A percentile compares a stretch with the other conserved stretches of the same genome.
Conservation (phyloP, 2,797 vertebrate species). For the Xerus rutilus region DNA sequence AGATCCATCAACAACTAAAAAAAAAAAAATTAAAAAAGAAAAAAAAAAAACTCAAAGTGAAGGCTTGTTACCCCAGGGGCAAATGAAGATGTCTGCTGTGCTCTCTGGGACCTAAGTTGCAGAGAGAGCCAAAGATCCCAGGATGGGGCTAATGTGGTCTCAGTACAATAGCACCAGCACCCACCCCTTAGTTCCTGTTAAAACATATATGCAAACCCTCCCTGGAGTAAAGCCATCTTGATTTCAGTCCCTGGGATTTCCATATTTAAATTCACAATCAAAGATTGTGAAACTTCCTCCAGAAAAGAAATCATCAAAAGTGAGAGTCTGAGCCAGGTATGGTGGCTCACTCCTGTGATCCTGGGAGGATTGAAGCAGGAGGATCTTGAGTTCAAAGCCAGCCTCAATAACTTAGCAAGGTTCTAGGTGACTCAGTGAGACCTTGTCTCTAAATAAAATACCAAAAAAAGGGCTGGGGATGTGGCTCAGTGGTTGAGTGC, state of each 20-base stretch:
- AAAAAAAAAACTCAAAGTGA: not conserved
- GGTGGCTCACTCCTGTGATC: too few relatives aligned
- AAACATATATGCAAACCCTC: not conserved
- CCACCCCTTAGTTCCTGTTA: not conserved
- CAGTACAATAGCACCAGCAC: not conserved
- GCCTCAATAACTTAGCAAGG: too few relatives aligned
- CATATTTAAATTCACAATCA: not conserved
- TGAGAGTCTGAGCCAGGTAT: not conserved
- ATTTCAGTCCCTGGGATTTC: not conserved
- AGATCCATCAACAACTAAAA: too few relatives aligned
- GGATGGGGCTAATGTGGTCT: not conserved
- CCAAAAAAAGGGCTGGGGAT: too few relatives aligned
- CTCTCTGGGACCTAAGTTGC: not conserved
- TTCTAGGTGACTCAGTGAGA: too few relatives aligned
- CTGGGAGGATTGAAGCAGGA: too few relatives aligned
- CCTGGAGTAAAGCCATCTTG: not conserved
- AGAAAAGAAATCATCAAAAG: not conserved
- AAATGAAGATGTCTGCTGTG: not conserved
- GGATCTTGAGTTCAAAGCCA: too few relatives aligned
- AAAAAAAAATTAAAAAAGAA: too few relatives aligned
- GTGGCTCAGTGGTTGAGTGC: too few relatives aligned
- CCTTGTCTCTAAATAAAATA: too few relatives aligned
- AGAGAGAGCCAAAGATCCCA: not conserved
- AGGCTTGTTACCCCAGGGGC: not conserved
- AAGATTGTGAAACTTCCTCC: not conserved